Percentiles rank a stretch among this genome's conserved stretches.
Conservation (phyloP, 2,888 invertebrate species). For the Leuctra nigra region DNA sequence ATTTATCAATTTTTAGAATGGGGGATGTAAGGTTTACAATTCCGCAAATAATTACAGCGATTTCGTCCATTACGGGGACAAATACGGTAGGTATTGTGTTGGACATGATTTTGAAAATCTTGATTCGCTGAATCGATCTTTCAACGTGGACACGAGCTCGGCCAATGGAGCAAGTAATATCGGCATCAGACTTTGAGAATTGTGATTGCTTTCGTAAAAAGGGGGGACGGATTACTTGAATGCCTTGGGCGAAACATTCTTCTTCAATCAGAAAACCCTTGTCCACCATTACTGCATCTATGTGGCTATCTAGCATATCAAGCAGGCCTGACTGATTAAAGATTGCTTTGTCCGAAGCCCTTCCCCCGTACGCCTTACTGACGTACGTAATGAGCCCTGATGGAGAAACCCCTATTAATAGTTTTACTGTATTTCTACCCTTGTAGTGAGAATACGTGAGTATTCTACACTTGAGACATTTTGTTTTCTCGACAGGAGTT, state of each 20-base stretch:
- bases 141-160: conserved; percentile 29
- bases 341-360: conserved; percentile 25
- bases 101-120: not conserved
- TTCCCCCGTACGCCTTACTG: conserved; percentile 23
- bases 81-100: not conserved
- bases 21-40: not conserved
- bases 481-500: too few relatives aligned
- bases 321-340: conserved; percentile 15
- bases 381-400: conserved; percentile 24
- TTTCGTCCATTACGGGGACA: not conserved
- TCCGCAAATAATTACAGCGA: not conserved
- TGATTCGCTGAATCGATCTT: conserved; percentile 28
- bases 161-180: conserved; percentile 22
- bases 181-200: conserved; percentile 24
- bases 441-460: too few relatives aligned
- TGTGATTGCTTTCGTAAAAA: conserved; percentile 23
- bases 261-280: conserved; percentile 33
- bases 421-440: too few relatives aligned
- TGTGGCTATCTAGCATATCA: not conserved
- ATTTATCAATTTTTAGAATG: not conserved
- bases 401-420: conserved; percentile 24
- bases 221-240: conserved; percentile 27
- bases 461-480: too few relatives aligned
- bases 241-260: conserved; percentile 25
- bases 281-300: conserved; percentile 32